Evolutionary conservation across 2,113 vertebrate genomes (phyloP).

Genomic region (Heterochromis multidens): DNA sequence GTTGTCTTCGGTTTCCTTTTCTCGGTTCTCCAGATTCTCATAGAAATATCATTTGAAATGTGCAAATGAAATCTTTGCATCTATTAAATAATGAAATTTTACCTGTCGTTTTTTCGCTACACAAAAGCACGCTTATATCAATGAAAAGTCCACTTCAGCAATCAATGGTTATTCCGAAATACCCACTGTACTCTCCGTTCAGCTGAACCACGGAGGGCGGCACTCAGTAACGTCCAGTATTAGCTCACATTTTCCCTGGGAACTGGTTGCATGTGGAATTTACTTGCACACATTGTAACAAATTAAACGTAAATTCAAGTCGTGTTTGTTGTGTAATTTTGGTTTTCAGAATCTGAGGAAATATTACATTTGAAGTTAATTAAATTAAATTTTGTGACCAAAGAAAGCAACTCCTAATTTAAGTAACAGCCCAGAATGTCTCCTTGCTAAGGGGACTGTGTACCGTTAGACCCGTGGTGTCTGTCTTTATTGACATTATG

Average conservation of each 20-base stretch:
- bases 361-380: not conserved
- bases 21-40: not conserved
- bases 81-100: not conserved
- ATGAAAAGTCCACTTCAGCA: not conserved
- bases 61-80: not conserved
- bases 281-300: not conserved
- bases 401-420: not conserved
- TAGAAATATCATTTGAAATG: not conserved
- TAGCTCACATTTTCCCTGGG: not conserved
- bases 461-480: not conserved
- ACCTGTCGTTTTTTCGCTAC: too few species aligned
- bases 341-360: not conserved
- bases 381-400: not conserved
- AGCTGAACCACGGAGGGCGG: not conserved
- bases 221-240: not conserved
- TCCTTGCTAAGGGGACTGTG: not conserved
- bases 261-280: not conserved
- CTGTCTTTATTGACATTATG: not conserved
- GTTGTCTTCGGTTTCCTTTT: not conserved
- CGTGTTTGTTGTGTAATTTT: rapidly evolving
- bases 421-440: not conserved
- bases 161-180: not conserved
- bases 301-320: not conserved
- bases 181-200: not conserved
- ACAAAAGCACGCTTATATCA: not conserved